A percentile compares a stretch with the other conserved stretches of the same genome.
Conservation (phyloP, 2,888 invertebrate species). For the Neuroscelio doddi region DNA sequence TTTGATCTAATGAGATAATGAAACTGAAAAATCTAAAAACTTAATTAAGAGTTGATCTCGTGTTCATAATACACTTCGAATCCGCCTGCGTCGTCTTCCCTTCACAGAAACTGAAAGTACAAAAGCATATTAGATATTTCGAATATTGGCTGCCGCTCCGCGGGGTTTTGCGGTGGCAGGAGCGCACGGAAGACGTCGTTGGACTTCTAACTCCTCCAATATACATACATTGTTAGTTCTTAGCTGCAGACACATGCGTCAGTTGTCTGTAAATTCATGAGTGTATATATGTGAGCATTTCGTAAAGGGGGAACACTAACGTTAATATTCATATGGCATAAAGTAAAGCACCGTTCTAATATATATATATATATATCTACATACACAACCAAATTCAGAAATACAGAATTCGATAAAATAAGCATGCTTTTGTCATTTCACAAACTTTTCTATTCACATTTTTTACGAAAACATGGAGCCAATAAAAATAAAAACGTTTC, state of each 20-base stretch:
- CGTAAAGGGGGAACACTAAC: constrained; percentile 47
- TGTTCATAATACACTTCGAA: constrained; percentile 8
- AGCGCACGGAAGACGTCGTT: constrained; percentile 34
- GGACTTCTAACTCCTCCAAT: constrained; percentile 51
- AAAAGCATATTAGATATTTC: constrained; percentile 64
- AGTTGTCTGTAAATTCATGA: constrained; percentile 44
- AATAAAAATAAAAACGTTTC: no score
- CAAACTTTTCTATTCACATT: no score
- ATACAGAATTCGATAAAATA: no score
- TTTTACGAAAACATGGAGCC: no score
- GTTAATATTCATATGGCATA: constrained; percentile 66
- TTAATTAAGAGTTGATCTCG: background rate
- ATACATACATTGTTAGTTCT: constrained; percentile 38
- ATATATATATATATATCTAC: no score
- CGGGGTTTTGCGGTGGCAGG: constrained; percentile 38
- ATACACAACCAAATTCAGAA: no score
- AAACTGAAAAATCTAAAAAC: background rate
- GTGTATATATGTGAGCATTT: constrained; percentile 54
- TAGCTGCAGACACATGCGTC: constrained; percentile 18
- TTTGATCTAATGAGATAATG: background rate
- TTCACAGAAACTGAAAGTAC: constrained; percentile 32
- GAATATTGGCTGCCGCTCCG: constrained; percentile 59
- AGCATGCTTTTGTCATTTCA: no score
- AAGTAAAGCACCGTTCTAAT: constrained; percentile 44
- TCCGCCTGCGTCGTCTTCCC: constrained; percentile 15